Base-by-base conservation (phyloP, 2,113 vertebrate genomes). In the Phalacrocorax aristotelis region DNA sequence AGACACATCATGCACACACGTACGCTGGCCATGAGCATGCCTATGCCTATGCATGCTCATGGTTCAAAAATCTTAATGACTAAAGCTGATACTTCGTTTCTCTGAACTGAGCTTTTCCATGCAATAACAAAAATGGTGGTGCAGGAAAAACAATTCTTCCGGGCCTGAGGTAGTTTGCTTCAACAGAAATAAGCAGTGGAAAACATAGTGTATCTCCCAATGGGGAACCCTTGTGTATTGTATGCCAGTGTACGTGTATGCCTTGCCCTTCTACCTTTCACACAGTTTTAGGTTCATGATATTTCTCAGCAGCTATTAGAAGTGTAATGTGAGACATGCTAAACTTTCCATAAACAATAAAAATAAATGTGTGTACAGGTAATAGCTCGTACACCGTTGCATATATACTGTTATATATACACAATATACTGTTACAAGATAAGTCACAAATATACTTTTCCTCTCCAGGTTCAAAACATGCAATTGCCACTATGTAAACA, bases 1-100 rank as follows among this genome's bases (percentile, higher is more conserved):
- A 64, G 55, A 38, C 1, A 3, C 19, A 15, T 57, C 70, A 44
- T 4, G 7, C n/a, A 36, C 10, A n/a, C 7, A 22, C 1, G 2
- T 29, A 30, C 4, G 0, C 40, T 42, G n/a, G 48, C 42, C 64
- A 30, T 40, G 48, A 46, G n/a, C 34, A 9, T 17, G 23, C 13
- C 7, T 72, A 11, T 17, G 13, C 17, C 20, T 42, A n/a, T 3
- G 30, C 10, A 12, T 13, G 40, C 11, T 60, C 30, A 36, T 6
- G 10, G 21, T 34, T 36, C 57, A 55, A 57, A 62, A 48, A 20
- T 14, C n/a, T 70, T 44, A 36, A 44, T 62, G 27, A 29, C 49
- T n/a, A 44, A 19, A 64, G 36, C 25, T 22, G 20, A 58, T 36
- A 49, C 19, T 44, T 83, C 0, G 0, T 48, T 71, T 36, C 40